Conservation (phyloP, 2,888 invertebrate species). For the Ligdia adustata region DNA sequence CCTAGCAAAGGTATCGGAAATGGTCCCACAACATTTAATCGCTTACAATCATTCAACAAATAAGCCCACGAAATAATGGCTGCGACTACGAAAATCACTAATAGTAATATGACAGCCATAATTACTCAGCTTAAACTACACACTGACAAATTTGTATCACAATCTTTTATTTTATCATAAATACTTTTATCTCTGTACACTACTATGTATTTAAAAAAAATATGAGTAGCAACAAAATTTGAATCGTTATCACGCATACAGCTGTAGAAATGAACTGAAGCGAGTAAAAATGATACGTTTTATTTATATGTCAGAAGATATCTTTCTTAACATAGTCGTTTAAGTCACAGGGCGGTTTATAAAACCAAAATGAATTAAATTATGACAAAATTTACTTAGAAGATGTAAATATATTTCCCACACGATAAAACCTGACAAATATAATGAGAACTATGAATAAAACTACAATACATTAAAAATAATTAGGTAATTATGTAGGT, state of each 20-base stretch:
- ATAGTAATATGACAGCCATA: slow-evolving; percentile 22
- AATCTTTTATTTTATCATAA: too few species aligned
- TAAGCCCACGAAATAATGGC: slow-evolving; percentile 48
- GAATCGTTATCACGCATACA: background rate
- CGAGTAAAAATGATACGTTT: background rate
- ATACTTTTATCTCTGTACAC: too few species aligned
- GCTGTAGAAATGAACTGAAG: background rate
- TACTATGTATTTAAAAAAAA: too few species aligned
- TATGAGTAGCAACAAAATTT: background rate
- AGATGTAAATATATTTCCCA: too few species aligned
- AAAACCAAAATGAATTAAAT: too few species aligned
- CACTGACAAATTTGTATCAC: background rate
- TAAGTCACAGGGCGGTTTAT: too few species aligned
- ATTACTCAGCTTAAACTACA: background rate
- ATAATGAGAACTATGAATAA: too few species aligned
- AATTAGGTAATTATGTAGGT: too few species aligned
- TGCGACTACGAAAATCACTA: too few species aligned
- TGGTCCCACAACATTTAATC: slow-evolving; percentile 50
- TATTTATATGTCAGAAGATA: background rate
- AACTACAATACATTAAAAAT: too few species aligned
- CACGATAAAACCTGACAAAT: too few species aligned
- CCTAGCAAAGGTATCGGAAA: slow-evolving; percentile 69
- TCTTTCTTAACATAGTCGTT: slow-evolving; percentile 1
- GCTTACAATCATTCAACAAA: slow-evolving; percentile 43
- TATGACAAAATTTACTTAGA: too few species aligned